These are phyloP conservation scores for Oophaga pumilio DNA, from an alignment of 2,113 vertebrate genomes.

Conservation along the genomic window DNA sequence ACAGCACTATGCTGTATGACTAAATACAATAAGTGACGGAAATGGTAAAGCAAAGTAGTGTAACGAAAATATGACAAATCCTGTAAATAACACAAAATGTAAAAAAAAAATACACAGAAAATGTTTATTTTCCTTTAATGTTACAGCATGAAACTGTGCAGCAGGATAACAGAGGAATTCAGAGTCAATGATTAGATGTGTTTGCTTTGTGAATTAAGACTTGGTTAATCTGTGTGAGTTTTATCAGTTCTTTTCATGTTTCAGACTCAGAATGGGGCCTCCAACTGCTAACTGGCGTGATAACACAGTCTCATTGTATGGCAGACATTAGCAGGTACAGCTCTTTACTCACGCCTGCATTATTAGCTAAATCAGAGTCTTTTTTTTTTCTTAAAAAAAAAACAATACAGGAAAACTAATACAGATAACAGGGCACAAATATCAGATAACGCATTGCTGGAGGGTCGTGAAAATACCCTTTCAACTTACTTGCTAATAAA, in stretches of 20 bases:
- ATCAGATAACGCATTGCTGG: no score
- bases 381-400: no score
- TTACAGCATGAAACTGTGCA: background rate
- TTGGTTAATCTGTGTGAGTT: conserved; percentile 43
- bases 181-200: conserved; percentile 35
- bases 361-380: no score
- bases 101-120: background rate
- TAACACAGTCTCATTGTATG: conserved; percentile 26
- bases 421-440: no score
- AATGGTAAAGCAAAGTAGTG: background rate
- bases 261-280: conserved; percentile 24
- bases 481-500: no score
- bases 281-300: conserved; percentile 9
- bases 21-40: background rate
- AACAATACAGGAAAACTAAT: no score
- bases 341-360: no score
- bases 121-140: background rate
- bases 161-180: conserved; percentile 39
- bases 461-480: no score
- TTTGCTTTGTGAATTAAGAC: conserved; percentile 43
- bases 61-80: no score
- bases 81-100: background rate
- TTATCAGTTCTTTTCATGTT: conserved; percentile 49
- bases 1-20: no score
- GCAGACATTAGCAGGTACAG: conserved; percentile 1